Conservation (phyloP, 1,140 invertebrate species). For the Heliconius hewitsoni region DNA sequence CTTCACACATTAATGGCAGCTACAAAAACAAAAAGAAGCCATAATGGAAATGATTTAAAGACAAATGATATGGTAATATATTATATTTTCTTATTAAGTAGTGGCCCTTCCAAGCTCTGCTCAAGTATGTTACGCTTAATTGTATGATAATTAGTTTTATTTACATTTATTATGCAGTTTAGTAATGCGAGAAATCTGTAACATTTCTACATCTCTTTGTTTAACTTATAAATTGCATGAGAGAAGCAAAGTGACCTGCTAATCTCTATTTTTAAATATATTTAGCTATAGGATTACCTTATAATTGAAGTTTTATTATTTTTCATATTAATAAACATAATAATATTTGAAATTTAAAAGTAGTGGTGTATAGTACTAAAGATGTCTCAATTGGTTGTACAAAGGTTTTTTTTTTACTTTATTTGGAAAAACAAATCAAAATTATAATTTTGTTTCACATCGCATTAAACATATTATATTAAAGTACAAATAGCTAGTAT, state of each 20-base stretch:
- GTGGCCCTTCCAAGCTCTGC: not conserved
- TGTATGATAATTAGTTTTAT: slow-evolving; percentile 10
- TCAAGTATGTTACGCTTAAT: not conserved
- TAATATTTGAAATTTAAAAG: too few relatives aligned
- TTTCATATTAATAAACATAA: too few relatives aligned
- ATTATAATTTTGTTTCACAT: too few relatives aligned
- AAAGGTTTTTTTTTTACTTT: not conserved
- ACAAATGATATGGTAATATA: slow-evolving; percentile 9
- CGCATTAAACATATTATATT: too few relatives aligned
- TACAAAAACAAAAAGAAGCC: not conserved
- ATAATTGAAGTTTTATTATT: too few relatives aligned
- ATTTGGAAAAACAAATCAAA: too few relatives aligned
- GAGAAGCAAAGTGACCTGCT: not conserved
- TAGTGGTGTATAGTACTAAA: not conserved
- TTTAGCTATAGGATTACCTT: too few relatives aligned
- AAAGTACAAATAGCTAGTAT: too few relatives aligned
- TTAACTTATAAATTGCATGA: not conserved
- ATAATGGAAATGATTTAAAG: slow-evolving; percentile 2
- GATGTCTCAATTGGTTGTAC: not conserved
- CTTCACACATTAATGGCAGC: not conserved
- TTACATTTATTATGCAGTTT: slow-evolving; percentile 5
- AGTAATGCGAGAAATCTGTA: slow-evolving; percentile 1
- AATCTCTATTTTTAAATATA: not conserved
- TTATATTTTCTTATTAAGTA: slow-evolving; percentile 2
- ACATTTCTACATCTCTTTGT: not conserved